phyloP scores from a whole-genome alignment of 23 tunicate species.

The Pegea sp. region DNA sequence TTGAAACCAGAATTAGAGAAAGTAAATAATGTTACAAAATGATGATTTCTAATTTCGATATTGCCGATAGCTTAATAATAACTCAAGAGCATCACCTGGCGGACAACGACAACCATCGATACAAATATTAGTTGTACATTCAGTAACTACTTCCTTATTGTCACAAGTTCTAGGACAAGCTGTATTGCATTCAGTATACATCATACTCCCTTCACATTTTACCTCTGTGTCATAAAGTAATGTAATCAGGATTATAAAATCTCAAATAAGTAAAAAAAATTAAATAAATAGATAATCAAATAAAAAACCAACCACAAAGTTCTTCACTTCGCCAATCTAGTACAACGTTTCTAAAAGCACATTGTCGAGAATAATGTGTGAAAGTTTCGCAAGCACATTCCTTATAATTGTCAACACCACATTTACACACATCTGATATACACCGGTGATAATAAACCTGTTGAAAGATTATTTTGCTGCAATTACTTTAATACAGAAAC shows the following conservation, averaged over 20 bases:
- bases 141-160: slow-evolving; percentile 5
- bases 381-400: slow-evolving; percentile 22
- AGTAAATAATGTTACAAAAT: background rate
- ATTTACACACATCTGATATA: slow-evolving; percentile 19
- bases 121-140: slow-evolving; percentile 20
- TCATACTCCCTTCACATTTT: slow-evolving; percentile 11
- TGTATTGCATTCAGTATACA: slow-evolving; percentile 32
- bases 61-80: no score
- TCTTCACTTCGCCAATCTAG: slow-evolving; percentile 27
- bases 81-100: no score
- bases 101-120: slow-evolving; percentile 76
- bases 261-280: no score
- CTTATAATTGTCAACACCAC: slow-evolving; percentile 3
- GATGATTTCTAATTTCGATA: background rate
- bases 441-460: slow-evolving; percentile 20
- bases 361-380: slow-evolving; percentile 45
- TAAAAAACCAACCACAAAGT: slow-evolving; percentile 26
- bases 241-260: no score
- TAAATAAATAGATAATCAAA: background rate
- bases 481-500: no score
- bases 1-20: background rate
- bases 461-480: no score
- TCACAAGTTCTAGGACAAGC: slow-evolving; percentile 37
- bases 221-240: slow-evolving; percentile 11
- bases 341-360: slow-evolving; percentile 16